A percentile compares a stretch with the other conserved stretches of the same genome.
These are phyloP conservation scores for Prionailurus viverrinus DNA, from an alignment of 2,113 vertebrate species.

Conservation along the genomic window DNA sequence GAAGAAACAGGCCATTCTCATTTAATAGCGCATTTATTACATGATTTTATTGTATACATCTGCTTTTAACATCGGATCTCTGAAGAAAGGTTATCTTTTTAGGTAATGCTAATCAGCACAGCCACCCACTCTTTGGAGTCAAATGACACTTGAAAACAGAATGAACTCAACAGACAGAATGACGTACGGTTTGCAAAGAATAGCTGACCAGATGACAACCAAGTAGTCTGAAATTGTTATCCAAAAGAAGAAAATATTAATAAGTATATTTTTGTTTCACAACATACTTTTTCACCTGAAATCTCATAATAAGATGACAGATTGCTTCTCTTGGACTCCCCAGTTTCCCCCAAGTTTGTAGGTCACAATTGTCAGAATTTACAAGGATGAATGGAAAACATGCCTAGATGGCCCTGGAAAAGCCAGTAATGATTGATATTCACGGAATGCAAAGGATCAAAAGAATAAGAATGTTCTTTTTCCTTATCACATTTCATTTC, in stretches of 20 bases:
- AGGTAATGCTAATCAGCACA: background rate
- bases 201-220: background rate
- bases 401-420: background rate
- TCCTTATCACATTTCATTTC: background rate
- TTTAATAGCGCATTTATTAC: background rate
- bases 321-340: background rate
- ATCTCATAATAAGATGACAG: background rate
- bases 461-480: background rate
- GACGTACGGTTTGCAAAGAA: background rate
- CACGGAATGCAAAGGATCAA: background rate
- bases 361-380: slow-evolving; percentile 1
- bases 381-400: slow-evolving; percentile 10
- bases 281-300: slow-evolving; percentile 9
- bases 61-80: background rate
- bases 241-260: background rate
- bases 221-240: background rate
- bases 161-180: background rate
- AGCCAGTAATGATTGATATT: background rate
- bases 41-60: background rate
- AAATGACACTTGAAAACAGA: background rate
- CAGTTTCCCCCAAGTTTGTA: background rate
- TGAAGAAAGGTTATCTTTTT: background rate
- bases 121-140: background rate
- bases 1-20: background rate
- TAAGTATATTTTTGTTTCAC: slow-evolving; percentile 2